Evolutionary conservation across 2,113 vertebrate species (phyloP), one percentile per base, ranked within the genome.

Genomic region (Setophaga petechia): DNA sequence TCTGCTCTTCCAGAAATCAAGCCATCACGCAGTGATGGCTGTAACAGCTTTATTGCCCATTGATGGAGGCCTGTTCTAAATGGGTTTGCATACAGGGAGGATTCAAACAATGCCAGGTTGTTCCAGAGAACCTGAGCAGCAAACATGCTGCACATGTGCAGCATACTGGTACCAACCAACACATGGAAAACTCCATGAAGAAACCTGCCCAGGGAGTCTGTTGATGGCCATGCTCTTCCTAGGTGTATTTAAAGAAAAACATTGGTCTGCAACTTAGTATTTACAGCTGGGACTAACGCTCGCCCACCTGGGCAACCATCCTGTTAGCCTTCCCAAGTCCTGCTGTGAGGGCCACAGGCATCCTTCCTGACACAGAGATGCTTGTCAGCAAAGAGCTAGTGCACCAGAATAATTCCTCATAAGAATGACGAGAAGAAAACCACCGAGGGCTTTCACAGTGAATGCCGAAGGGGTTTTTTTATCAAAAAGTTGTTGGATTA

Each of bases 131-230:
- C 0, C 1, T 12, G 24, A 33, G 54, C 52, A 31, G 52, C 52
- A 31, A 18, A 49, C 49, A 25, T 49, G 52, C 27, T 24, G 41
- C 44, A 68, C 0, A 0, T 33, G 49, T 33, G 51, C 59, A 27
- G 63, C 58, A n/a, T 1, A 0, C 12, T 20, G 12, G 25, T 65
- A 51, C 31, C 3, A 6, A n/a, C 31, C 8, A 19, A 24, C 13
- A 28, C 14, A 2, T 9, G 35, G 69, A 82, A 77, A 89, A 72
- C 43, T 66, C 47, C 59, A 39, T 20, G 59, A 62, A 62, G 37
- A 62, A 28, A 61, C 41, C 37, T 1, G 1, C 28, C 24, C 30
- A 14, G 57, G 55, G 54, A 84, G 30, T 46, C 18, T 15, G 1
- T 5, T 61, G 47, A 21, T 62, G 11, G 12, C 24, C 43, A 10